Evolutionary conservation across 2,113 vertebrate species (phyloP).

Genomic region (Callaeas wilsoni): DNA sequence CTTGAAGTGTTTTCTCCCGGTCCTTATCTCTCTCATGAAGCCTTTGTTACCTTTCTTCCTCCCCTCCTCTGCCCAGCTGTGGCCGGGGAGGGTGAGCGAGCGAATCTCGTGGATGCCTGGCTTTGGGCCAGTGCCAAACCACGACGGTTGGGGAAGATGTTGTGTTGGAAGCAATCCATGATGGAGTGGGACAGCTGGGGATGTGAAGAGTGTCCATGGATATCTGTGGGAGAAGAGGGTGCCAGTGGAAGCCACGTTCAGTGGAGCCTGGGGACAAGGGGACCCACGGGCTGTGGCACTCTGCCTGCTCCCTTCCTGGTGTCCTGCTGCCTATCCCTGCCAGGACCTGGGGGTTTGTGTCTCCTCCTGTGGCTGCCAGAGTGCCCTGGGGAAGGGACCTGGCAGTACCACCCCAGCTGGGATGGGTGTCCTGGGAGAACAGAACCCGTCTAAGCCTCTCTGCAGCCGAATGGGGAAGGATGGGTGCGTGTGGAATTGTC

Average conservation of each 20-base stretch:
- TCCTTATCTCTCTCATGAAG: too few relatives aligned
- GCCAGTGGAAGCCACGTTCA: accelerated
- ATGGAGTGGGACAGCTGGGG: neutral
- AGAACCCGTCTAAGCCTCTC: neutral
- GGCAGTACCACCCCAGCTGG: neutral
- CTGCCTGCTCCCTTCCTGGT: neutral
- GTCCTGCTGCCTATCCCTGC: neutral
- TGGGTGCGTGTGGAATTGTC: neutral
- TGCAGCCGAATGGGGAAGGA: neutral
- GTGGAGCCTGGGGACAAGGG: neutral
- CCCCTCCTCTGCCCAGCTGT: too few relatives aligned
- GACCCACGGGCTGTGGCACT: accelerated
- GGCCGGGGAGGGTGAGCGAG: too few relatives aligned
- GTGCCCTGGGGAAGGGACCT: neutral
- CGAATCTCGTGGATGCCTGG: too few relatives aligned
- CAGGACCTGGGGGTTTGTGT: neutral
- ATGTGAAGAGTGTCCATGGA: accelerated
- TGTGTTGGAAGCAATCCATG: neutral
- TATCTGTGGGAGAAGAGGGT: neutral
- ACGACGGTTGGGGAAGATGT: neutral
- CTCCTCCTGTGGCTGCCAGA: neutral
- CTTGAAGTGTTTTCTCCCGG: too few relatives aligned
- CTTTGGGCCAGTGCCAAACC: too few relatives aligned
- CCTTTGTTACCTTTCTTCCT: too few relatives aligned
- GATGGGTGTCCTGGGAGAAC: neutral